Evolutionary conservation across 2,888 invertebrate species (phyloP).

Genomic region (Amiota communis): DNA sequence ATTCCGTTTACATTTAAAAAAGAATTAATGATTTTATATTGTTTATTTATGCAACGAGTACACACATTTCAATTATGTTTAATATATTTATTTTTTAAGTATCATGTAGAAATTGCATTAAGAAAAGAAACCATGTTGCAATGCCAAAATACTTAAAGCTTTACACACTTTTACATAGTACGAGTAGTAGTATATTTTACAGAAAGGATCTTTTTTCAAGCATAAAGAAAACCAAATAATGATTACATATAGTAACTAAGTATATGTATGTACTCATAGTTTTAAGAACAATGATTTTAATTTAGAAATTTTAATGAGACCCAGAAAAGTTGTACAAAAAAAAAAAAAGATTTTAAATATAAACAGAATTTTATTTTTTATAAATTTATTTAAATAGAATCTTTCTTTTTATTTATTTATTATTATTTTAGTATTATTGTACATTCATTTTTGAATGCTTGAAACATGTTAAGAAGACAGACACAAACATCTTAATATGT

Average conservation of each 20-base stretch:
- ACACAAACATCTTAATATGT: background rate
- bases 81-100: conserved; percentile 19
- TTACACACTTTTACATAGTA: background rate
- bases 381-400: background rate
- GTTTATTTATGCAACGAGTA: no score
- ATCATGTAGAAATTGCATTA: conserved; percentile 3
- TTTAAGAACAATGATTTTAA: no score
- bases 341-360: no score
- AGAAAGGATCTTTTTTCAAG: background rate
- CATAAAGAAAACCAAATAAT: background rate
- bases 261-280: no score
- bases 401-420: no score
- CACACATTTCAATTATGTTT: no score
- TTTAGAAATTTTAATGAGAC: no score
- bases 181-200: background rate
- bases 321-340: no score
- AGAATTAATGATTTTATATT: no score
- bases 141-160: conserved; percentile 21
- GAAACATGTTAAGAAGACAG: conserved; percentile 60
- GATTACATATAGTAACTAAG: no score
- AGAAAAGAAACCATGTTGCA: background rate
- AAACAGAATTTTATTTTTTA: no score
- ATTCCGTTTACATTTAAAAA: no score
- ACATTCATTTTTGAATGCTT: conserved; percentile 48
- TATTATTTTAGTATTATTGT: background rate